Percentiles rank a stretch among this genome's conserved stretches.
Evolutionary conservation across 2,888 invertebrate species (phyloP).

Genomic region (Neoascia interrupta): DNA sequence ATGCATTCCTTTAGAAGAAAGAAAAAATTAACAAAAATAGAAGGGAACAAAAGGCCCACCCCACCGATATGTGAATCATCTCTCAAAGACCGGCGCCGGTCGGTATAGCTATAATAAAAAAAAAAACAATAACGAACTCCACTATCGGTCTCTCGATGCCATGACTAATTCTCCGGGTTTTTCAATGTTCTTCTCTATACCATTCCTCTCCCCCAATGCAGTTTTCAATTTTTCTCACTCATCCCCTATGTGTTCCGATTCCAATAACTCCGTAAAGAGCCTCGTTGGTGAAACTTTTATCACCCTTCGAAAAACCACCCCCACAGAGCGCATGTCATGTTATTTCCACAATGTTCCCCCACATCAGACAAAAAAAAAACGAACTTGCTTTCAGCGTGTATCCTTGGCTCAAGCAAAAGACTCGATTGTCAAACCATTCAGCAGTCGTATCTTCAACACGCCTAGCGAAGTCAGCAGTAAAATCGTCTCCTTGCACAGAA

Average conservation of each 20-base stretch:
- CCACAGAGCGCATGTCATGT: constrained; percentile 47
- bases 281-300: constrained; percentile 52
- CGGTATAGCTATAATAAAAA: constrained; percentile 43
- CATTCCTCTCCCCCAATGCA: constrained; percentile 56
- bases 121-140: constrained; percentile 17
- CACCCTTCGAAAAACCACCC: constrained; percentile 25
- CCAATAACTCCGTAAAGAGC: constrained; percentile 38
- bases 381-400: constrained; percentile 8
- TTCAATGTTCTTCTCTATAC: constrained; percentile 23
- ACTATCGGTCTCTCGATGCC: constrained; percentile 42
- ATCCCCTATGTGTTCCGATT: constrained; percentile 47
- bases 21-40: neutral
- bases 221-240: constrained; percentile 43
- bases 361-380: constrained; percentile 1
- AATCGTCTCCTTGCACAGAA: constrained; percentile 22
- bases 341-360: constrained; percentile 47
- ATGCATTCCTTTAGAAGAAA: constrained; percentile 51
- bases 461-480: constrained; percentile 56
- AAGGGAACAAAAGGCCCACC: constrained; percentile 34
- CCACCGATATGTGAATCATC: constrained; percentile 63
- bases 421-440: constrained; percentile 62
- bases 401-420: constrained; percentile 53
- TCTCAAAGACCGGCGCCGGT: constrained; percentile 65
- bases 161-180: constrained; percentile 63
- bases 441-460: constrained; percentile 67